Conservation (phyloP, 2,797 vertebrate species). For the Xiphorhynchus erythropygius region DNA sequence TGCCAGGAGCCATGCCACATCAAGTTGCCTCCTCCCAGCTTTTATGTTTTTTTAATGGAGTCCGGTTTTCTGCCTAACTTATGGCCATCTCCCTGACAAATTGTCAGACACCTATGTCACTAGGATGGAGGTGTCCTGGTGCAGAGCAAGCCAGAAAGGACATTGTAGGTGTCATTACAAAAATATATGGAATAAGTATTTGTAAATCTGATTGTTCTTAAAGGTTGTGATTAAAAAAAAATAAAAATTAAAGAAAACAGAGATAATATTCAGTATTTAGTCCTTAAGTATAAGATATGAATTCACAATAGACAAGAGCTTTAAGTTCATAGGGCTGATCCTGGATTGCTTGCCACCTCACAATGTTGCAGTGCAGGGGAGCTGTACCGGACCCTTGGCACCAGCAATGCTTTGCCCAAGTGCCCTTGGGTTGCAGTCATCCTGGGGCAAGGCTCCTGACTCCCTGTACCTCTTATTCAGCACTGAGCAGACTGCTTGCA, state of each 20-base stretch:
- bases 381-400: background rate
- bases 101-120: constrained; percentile 68
- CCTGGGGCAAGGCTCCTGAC: background rate
- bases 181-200: fast-evolving
- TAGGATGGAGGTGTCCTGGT: constrained; percentile 1
- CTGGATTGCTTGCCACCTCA: background rate
- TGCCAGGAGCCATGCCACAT: constrained; percentile 79
- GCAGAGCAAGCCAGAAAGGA: background rate
- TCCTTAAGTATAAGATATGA: background rate
- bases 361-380: background rate
- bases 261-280: background rate
- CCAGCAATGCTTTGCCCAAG: background rate
- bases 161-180: background rate
- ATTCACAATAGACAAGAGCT: background rate
- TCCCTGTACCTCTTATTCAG: background rate
- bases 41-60: constrained; percentile 76
- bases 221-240: background rate
- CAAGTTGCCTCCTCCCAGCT: constrained; percentile 76
- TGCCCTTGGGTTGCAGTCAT: background rate
- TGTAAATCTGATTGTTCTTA: background rate
- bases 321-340: background rate
- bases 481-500: background rate
- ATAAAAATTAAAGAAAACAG: background rate
- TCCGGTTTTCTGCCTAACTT: constrained; percentile 75
- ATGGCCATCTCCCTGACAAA: constrained; percentile 71